Conservation (phyloP, 2,113 vertebrate genomes). For the Diadophis punctatus region DNA sequence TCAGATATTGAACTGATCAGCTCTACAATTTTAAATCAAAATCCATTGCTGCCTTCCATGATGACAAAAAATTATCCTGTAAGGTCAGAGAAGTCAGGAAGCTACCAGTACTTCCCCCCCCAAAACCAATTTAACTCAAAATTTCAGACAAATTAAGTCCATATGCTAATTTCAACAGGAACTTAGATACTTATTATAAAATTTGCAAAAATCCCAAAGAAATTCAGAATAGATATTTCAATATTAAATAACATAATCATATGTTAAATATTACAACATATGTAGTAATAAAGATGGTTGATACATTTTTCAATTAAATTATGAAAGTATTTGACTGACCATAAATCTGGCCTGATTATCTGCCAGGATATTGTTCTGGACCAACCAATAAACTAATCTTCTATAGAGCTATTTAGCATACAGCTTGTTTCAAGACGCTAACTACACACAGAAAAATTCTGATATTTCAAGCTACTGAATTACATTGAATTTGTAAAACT, state of each 20-base stretch:
- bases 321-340: not conserved
- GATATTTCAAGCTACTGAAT: not conserved
- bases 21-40: not conserved
- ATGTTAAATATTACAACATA: not conserved
- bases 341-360: not conserved
- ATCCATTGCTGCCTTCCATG: not conserved
- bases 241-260: not conserved
- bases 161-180: not conserved
- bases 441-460: not conserved
- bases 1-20: not conserved
- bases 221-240: not conserved
- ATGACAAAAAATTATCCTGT: not conserved
- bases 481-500: conserved; percentile 38
- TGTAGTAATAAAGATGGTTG: not conserved
- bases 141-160: not conserved
- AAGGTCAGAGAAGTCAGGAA: not conserved
- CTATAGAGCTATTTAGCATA: not conserved
- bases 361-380: not conserved
- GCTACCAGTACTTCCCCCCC: not conserved
- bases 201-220: not conserved
- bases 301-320: not conserved
- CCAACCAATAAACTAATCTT: not conserved
- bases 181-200: not conserved
- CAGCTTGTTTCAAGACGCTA: not conserved
- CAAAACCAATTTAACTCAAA: not conserved